phyloP scores from a whole-genome alignment of 2,113 vertebrate species.

The Cheirogaleus medius region DNA sequence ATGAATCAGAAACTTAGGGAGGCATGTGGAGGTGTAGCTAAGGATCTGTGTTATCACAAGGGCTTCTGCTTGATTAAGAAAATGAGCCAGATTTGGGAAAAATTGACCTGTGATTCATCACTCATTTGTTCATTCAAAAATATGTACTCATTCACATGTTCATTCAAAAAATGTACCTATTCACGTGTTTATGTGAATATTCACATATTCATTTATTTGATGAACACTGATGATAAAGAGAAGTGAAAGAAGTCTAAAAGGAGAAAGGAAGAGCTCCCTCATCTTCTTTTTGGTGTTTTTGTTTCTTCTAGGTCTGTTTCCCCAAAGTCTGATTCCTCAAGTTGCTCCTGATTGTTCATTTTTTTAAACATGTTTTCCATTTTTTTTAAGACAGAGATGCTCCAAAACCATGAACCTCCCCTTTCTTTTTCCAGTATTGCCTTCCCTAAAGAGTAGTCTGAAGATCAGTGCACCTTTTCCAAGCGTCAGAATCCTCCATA shows the following conservation, averaged over 20 bases:
- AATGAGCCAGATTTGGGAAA: neutral
- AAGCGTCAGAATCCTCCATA: neutral
- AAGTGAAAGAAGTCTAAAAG: neutral
- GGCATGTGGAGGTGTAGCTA: too few species aligned
- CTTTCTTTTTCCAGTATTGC: neutral
- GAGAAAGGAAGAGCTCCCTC: neutral
- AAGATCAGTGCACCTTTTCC: neutral
- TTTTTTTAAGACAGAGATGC: neutral
- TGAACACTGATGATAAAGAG: neutral
- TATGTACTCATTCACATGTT: neutral
- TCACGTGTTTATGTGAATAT: neutral
- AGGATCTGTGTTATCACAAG: neutral
- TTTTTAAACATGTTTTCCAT: neutral
- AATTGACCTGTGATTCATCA: neutral
- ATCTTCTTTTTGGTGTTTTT: neutral
- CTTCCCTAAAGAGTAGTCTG: neutral
- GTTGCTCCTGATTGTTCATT: neutral
- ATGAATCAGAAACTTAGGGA: neutral
- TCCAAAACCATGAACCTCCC: neutral
- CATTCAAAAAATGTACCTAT: neutral
- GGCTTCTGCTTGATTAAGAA: neutral
- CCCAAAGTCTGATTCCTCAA: neutral
- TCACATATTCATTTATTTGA: neutral
- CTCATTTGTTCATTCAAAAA: conserved; percentile 17
- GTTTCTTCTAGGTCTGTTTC: neutral